Conservation (phyloP, 2,797 vertebrate genomes). For the Peromyscus eremicus region DNA sequence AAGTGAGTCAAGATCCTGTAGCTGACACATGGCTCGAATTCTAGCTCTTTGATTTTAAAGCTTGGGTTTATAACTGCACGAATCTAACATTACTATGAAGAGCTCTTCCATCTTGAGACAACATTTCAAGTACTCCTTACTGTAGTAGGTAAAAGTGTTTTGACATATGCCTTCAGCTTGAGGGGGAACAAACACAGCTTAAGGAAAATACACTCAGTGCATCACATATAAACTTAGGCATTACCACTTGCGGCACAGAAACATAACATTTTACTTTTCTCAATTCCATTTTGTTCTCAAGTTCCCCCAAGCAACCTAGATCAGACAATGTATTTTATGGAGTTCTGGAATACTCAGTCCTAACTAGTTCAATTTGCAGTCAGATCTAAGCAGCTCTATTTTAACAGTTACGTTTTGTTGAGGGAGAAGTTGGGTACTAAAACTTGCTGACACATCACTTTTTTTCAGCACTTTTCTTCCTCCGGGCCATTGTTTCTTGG, state of each 20-base stretch:
- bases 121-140: conserved; percentile 1
- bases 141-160: conserved; percentile 60
- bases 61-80: background rate
- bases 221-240: conserved; percentile 60
- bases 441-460: background rate
- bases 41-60: background rate
- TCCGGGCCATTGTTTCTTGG: background rate
- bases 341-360: background rate
- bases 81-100: background rate
- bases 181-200: conserved; percentile 70
- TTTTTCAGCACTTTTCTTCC: background rate
- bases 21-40: background rate
- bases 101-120: conserved; percentile 1
- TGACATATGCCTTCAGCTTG: conserved; percentile 74
- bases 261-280: conserved; percentile 54
- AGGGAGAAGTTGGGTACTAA: background rate
- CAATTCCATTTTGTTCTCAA: conserved; percentile 60
- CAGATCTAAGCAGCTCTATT: background rate
- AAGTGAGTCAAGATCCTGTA: background rate
- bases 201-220: conserved; percentile 71
- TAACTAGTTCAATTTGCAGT: conserved; percentile 33
- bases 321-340: conserved; percentile 15
- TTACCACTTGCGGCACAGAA: conserved; percentile 59
- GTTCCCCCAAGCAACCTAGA: conserved; percentile 34
- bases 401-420: background rate